A percentile compares a stretch with the other conserved stretches of the same genome.
Evolutionary conservation across 2,113 vertebrate genomes (phyloP).

Genomic region (Tautogolabrus adspersus): DNA sequence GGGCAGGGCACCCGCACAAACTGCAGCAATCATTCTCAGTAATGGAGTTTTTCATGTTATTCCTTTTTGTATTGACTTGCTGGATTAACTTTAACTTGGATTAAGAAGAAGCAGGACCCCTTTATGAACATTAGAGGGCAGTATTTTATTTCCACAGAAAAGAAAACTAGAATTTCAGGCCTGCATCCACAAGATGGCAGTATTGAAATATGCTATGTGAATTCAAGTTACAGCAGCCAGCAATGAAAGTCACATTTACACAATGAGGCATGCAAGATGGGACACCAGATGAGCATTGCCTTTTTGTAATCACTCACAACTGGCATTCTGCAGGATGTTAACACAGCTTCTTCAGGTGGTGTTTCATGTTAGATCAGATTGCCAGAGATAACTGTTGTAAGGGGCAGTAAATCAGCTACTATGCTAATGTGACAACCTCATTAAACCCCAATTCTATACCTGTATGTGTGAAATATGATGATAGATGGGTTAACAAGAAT

Average conservation of each 20-base stretch:
- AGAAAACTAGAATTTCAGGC: background rate
- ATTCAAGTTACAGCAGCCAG: background rate
- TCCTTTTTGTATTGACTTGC: no score
- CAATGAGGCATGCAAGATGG: conserved; percentile 15
- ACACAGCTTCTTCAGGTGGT: background rate
- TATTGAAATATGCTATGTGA: background rate
- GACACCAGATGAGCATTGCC: conserved; percentile 26
- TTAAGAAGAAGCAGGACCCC: background rate
- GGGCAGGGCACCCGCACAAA: background rate
- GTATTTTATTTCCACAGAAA: background rate
- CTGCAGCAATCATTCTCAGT: background rate
- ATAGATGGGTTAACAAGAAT: background rate
- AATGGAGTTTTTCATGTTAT: no score
- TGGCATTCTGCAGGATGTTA: background rate
- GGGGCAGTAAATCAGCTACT: background rate
- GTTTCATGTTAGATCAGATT: conserved; percentile 4
- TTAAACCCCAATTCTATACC: background rate
- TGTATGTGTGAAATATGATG: background rate
- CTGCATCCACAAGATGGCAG: conserved; percentile 63
- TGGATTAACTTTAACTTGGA: no score
- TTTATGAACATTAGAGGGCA: conserved; percentile 38
- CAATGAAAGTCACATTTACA: conserved; percentile 14
- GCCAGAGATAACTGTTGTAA: background rate
- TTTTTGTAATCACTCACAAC: background rate
- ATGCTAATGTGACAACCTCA: background rate